Conservation (phyloP, 1,140 invertebrate species). For the Hormaphis cornu region DNA sequence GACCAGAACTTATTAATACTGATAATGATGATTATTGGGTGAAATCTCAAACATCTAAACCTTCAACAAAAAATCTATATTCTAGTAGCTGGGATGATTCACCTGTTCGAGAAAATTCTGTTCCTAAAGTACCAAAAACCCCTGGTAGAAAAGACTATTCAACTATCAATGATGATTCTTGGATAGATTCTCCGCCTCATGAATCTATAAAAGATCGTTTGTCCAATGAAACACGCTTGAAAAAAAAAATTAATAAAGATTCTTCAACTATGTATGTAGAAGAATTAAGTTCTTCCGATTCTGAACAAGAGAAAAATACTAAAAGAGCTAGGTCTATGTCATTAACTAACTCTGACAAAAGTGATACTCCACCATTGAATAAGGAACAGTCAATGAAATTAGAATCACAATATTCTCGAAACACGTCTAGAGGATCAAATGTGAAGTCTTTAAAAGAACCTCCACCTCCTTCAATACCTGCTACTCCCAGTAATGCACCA, state of each 20-base stretch:
- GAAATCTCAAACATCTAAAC: neutral
- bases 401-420: neutral
- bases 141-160: slow-evolving; percentile 25
- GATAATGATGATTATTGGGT: slow-evolving; percentile 23
- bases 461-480: neutral
- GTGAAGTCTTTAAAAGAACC: slow-evolving; percentile 2
- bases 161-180: neutral
- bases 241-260: slow-evolving; percentile 1
- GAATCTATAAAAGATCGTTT: neutral
- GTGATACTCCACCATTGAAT: slow-evolving; percentile 11
- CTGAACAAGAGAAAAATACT: neutral
- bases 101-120: slow-evolving; percentile 8
- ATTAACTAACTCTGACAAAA: slow-evolving; percentile 25
- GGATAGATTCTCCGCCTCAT: slow-evolving; percentile 6
- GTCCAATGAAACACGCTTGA: neutral
- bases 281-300: slow-evolving; percentile 24
- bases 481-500: neutral
- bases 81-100: slow-evolving; percentile 27
- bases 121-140: slow-evolving; percentile 17
- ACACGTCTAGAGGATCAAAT: neutral
- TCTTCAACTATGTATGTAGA: slow-evolving; percentile 13
- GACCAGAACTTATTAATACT: neutral
- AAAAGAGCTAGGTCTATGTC: slow-evolving; percentile 1
- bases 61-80: slow-evolving; percentile 7
- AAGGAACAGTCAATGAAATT: neutral